Conservation (phyloP, 2,113 vertebrate species). For the Aix galericulata region DNA sequence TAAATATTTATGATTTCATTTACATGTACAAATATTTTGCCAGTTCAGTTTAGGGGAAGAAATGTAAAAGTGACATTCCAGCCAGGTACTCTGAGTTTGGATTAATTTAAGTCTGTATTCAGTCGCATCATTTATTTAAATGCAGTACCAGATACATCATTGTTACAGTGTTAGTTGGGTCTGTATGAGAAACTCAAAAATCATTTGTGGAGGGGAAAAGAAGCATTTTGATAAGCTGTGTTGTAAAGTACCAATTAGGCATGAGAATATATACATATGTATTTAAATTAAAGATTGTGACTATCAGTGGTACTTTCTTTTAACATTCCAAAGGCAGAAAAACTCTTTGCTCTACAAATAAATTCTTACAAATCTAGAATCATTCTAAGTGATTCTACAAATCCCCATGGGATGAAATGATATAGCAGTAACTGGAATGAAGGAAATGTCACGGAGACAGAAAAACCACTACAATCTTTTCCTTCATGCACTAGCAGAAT, state of each 20-base stretch:
- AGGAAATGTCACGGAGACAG: not conserved
- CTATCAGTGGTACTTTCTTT: not conserved
- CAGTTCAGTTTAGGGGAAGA: not conserved
- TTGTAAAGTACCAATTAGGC: not conserved
- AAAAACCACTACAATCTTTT: constrained; percentile 11
- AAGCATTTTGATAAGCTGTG: not conserved
- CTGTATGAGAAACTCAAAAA: not conserved
- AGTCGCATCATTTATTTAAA: not conserved
- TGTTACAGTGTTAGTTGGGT: not conserved
- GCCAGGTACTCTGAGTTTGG: not conserved
- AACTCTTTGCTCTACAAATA: not conserved
- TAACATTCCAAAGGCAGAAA: not conserved
- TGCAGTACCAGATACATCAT: not conserved
- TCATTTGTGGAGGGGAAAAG: not conserved
- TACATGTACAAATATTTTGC: not conserved
- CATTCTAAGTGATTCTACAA: not conserved
- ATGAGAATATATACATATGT: not conserved
- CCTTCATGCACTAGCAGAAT: not conserved
- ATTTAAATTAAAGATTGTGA: not conserved
- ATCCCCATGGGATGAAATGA: not conserved
- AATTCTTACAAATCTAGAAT: constrained; percentile 23
- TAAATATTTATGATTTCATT: not conserved
- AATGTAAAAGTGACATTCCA: not conserved
- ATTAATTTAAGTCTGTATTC: not conserved
- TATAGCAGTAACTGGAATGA: constrained; percentile 17